Evolutionary conservation across 2,888 invertebrate genomes (phyloP).

Genomic region (Brenthis daphne): DNA sequence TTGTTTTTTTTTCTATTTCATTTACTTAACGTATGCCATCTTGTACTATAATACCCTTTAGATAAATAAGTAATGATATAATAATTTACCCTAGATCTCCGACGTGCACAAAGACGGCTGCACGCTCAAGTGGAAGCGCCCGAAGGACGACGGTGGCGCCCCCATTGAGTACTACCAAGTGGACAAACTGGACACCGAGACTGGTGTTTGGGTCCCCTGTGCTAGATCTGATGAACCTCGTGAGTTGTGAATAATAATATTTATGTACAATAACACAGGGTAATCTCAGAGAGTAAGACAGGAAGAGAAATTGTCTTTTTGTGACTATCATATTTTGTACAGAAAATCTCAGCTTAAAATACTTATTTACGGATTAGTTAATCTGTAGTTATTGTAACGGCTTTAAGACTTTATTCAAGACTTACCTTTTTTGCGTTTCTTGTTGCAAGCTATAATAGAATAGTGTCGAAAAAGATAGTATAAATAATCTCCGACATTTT

Average conservation of each 20-base stretch:
- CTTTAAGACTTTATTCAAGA: too few relatives aligned
- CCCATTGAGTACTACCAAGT: conserved; percentile 98
- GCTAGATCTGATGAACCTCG: conserved; percentile 89
- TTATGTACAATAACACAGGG: not conserved
- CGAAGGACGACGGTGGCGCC: conserved; percentile 96
- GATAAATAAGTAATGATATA: not conserved
- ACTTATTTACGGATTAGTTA: too few relatives aligned
- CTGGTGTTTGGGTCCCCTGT: conserved; percentile 35
- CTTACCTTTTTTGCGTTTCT: too few relatives aligned
- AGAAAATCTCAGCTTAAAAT: too few relatives aligned
- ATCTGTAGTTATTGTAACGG: too few relatives aligned
- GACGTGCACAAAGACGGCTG: conserved; percentile 97
- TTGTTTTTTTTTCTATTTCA: too few relatives aligned
- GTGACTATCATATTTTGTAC: too few relatives aligned
- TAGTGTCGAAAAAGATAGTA: too few relatives aligned
- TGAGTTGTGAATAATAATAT: conserved; percentile 58
- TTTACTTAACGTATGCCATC: too few relatives aligned
- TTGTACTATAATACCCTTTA: too few relatives aligned
- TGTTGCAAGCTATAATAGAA: too few relatives aligned
- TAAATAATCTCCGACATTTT: too few relatives aligned
- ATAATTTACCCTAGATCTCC: conserved; percentile 68
- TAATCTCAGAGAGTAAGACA: not conserved
- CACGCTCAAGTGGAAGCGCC: conserved; percentile 97
- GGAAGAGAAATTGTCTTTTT: not conserved
- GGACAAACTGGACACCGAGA: conserved; percentile 93